Evolutionary conservation across 2,888 invertebrate genomes (phyloP), one percentile per base, ranked within the genome.

Genomic region (Scrobipalpa costella): DNA sequence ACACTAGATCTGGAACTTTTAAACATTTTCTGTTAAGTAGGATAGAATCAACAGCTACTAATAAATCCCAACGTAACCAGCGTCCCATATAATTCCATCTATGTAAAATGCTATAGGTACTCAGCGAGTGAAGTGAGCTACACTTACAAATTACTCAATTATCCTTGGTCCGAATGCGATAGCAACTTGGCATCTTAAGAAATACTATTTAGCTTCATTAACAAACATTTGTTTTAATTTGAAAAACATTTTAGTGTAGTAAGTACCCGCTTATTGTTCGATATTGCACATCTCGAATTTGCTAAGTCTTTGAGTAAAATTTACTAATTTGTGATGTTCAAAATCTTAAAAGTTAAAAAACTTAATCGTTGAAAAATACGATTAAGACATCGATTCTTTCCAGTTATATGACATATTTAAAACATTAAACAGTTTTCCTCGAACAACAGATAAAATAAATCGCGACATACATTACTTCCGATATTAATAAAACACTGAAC

Each of bases 111-210:
- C 86, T 84, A 82, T 71, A 72, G 73, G 76, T 80, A 84, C 80
- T 78, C 83, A 87, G 89, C 88, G 73, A 80, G 86, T 86, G 87
- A 85, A 80, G 85, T 85, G 84, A 85, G 84, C 88, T 87, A 88
- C 77, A 84, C 88, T 88, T 88, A 88, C 78, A 81, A 76, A 63
- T 70, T 76, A 71, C 71, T 82, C 74, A 73, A 77, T 81, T 81
- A 77, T 84, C 86, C 86, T 90, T 90, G 90, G 90, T 90, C 90
- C 90, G 85, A 66, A 85, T 85, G 87, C 87, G 83, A 86, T 74
- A 79, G 83, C 84, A 81, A 84, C 80, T 88, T 90, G 90, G 88
- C 90, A 86, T 90, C 87, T 86, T 87, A 88, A 74, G 82, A 83
- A 85, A 84, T 82, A 84, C 76, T 78, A 78, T 77, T 77, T 74